Conservation (phyloP, 2,797 vertebrate species). For the Podarcis lilfordi region DNA sequence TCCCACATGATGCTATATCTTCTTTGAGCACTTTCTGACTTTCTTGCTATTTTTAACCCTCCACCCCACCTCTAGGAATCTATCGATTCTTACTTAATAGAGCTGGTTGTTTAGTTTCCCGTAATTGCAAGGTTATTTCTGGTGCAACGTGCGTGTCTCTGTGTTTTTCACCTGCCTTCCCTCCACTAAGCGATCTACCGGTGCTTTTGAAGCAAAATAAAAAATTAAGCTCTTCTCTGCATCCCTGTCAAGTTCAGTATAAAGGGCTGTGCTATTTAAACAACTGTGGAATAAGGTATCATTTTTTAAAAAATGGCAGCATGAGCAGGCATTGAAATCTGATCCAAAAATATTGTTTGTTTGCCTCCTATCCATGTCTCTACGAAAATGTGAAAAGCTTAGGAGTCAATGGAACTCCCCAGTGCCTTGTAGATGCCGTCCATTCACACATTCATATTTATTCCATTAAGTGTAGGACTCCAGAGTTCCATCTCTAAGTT, state of each 20-base stretch:
- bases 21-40: background rate
- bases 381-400: background rate
- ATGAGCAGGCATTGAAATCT: background rate
- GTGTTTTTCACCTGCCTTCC: background rate
- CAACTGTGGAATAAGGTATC: background rate
- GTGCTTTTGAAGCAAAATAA: background rate
- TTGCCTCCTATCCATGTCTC: background rate
- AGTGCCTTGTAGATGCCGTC: background rate
- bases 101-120: constrained; percentile 1
- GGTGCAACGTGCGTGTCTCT: background rate
- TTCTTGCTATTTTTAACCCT: constrained; percentile 4
- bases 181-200: background rate
- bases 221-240: background rate
- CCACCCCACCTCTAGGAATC: background rate
- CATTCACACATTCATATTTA: background rate
- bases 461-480: background rate
- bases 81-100: constrained; percentile 12
- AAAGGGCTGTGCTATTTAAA: background rate
- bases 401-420: background rate
- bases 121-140: constrained; percentile 26
- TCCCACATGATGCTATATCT: background rate
- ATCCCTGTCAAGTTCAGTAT: background rate
- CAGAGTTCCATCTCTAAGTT: too few relatives aligned
- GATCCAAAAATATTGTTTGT: background rate
- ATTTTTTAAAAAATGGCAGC: background rate